Percentiles rank a stretch among this genome's conserved stretches.
phyloP scores from a whole-genome alignment of 2,797 vertebrate genomes.

The Notoglanidium macrostoma region DNA sequence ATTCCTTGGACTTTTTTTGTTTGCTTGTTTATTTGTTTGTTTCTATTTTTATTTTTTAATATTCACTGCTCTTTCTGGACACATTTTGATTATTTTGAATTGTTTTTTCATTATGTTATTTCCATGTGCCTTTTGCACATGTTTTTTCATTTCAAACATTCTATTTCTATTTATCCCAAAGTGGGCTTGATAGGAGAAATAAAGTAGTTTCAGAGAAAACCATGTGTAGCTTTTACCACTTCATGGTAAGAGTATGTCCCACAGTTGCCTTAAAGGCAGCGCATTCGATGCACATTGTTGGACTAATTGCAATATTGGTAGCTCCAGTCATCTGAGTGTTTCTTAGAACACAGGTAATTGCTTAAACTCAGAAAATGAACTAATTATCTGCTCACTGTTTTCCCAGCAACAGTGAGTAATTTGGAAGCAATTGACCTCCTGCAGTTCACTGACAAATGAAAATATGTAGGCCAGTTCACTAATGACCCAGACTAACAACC shows the following conservation, averaged over 20 bases:
- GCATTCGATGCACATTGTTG: slow-evolving; percentile 60
- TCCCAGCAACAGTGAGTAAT: slow-evolving; percentile 79
- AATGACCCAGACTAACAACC: slow-evolving; percentile 73
- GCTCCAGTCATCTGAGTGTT: slow-evolving; percentile 71
- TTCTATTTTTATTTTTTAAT: not conserved
- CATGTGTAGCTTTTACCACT: slow-evolving; percentile 38
- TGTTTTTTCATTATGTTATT: not conserved
- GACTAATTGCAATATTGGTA: slow-evolving; percentile 75
- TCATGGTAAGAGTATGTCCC: slow-evolving; percentile 41
- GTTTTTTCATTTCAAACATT: slow-evolving; percentile 19
- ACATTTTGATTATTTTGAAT: not conserved
- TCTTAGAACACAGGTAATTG: slow-evolving; percentile 77
- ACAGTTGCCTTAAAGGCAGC: slow-evolving; percentile 56
- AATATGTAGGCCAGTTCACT: slow-evolving; percentile 75
- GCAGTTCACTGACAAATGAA: slow-evolving; percentile 76
- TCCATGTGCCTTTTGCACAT: not conserved
- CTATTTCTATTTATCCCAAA: slow-evolving; percentile 34
- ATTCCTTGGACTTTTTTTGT: not conserved
- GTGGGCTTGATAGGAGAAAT: slow-evolving; percentile 43
- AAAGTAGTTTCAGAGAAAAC: slow-evolving; percentile 37
- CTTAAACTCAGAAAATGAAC: slow-evolving; percentile 77
- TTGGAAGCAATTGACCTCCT: slow-evolving; percentile 82
- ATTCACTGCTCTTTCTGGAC: not conserved
- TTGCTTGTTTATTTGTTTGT: too few species aligned
- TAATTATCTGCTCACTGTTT: slow-evolving; percentile 82